Conservation (phyloP, 2,113 vertebrate species). For the Meleagris gallopavo region DNA sequence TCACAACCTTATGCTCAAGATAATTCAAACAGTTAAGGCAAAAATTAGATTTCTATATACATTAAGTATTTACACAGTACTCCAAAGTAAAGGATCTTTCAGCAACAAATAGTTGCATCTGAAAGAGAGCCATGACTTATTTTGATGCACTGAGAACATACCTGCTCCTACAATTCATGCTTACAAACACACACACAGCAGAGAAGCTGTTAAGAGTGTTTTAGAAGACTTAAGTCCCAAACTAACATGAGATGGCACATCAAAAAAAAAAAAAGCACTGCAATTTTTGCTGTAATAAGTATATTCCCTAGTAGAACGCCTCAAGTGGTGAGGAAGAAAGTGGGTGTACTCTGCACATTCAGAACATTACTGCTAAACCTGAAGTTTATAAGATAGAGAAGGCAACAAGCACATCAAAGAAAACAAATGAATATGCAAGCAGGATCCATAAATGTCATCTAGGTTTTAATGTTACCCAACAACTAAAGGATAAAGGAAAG, state of each 20-base stretch:
- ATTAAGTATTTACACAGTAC: not conserved
- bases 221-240: not conserved
- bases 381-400: not conserved
- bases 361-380: not conserved
- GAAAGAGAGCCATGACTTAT: not conserved
- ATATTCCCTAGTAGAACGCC: not conserved
- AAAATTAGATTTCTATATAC: not conserved
- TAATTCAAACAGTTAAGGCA: not conserved
- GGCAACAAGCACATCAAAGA: not conserved
- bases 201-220: not conserved
- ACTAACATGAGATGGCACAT: not conserved
- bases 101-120: not conserved
- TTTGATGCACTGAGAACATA: not conserved
- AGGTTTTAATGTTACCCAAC: not conserved
- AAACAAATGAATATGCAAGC: not conserved
- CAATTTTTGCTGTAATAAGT: not conserved
- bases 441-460: not conserved
- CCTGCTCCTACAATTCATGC: not conserved
- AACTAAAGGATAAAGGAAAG: not conserved
- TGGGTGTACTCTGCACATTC: not conserved
- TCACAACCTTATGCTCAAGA: not conserved
- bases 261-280: not conserved
- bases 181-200: not conserved
- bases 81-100: not conserved
- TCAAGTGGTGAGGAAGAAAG: not conserved